Conservation (phyloP, 2,113 vertebrate genomes). For the Alethe diademata region DNA sequence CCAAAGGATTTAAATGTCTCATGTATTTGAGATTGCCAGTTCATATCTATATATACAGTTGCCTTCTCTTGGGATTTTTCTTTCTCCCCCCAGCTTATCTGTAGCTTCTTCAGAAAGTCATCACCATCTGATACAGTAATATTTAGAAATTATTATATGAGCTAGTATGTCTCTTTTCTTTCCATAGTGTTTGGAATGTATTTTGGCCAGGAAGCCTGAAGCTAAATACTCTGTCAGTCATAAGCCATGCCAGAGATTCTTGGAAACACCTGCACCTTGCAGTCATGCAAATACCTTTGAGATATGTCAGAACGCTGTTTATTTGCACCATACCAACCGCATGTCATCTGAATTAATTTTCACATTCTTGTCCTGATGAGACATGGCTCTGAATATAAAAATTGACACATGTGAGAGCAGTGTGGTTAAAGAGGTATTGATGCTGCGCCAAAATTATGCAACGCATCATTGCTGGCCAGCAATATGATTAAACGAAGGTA, state of each 20-base stretch:
- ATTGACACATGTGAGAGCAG: not conserved
- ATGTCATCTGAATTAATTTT: constrained; percentile 11
- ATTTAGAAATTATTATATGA: not conserved
- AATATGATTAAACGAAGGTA: not conserved
- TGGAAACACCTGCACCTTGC: constrained; percentile 38
- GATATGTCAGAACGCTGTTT: constrained; percentile 16
- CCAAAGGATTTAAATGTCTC: not conserved
- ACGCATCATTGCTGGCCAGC: not conserved
- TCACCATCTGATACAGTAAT: not conserved
- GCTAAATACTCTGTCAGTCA: constrained; percentile 7
- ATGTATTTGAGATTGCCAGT: not conserved
- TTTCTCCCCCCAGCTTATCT: not conserved
- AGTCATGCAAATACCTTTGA: constrained; percentile 38
- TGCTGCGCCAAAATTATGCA: not conserved
- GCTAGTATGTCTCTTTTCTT: not conserved
- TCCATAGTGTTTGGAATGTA: not conserved
- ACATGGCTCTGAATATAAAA: not conserved
- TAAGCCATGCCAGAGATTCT: constrained; percentile 23
- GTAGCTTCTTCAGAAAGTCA: not conserved
- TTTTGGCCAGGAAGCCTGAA: constrained; percentile 18
- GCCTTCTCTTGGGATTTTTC: not conserved
- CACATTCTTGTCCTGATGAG: constrained; percentile 29
- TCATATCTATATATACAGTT: not conserved
- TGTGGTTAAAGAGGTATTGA: not conserved
- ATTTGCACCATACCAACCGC: constrained; percentile 20